Percentiles rank a stretch among this genome's conserved stretches.
Conservation (phyloP, 1,140 invertebrate genomes). For the Rhopalosiphum maidis region DNA sequence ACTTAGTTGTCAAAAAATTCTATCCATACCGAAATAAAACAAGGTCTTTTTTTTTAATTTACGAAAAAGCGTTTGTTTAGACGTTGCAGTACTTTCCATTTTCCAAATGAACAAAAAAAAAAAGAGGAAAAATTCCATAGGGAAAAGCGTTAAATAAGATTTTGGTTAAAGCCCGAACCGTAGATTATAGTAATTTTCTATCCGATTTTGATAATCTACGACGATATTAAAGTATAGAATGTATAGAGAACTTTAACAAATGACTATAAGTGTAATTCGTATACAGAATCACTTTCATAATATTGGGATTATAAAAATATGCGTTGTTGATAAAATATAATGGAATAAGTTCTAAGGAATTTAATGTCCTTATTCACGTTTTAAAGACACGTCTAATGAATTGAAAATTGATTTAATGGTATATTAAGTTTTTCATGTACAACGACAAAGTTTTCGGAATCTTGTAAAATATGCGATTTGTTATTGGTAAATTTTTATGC, state of each 20-base stretch:
- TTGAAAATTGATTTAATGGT: conserved; percentile 48
- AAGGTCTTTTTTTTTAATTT: conserved; percentile 5
- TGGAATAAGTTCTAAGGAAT: neutral
- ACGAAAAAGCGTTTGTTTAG: conserved; percentile 17
- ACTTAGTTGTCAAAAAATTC: neutral
- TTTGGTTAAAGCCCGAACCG: neutral
- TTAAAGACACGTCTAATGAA: conserved; percentile 48
- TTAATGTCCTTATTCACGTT: conserved; percentile 4
- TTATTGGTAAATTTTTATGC: conserved; percentile 6
- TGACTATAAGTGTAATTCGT: neutral
- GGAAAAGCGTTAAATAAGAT: neutral
- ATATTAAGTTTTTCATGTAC: conserved; percentile 23
- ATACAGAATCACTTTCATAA: neutral
- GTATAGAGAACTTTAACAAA: neutral
- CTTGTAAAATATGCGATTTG: neutral
- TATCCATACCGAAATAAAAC: neutral
- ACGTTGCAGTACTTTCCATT: conserved; percentile 6
- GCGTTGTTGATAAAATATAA: neutral
- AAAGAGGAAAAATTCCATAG: neutral
- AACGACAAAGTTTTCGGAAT: conserved; percentile 26
- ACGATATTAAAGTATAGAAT: neutral
- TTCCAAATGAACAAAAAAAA: conserved; percentile 17
- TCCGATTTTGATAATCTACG: neutral
- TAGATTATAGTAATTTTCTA: neutral
- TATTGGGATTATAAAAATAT: neutral